Evolutionary conservation across 2,797 vertebrate genomes (phyloP), one percentile per base, ranked within the genome.

Genomic region (Vireo griseus): DNA sequence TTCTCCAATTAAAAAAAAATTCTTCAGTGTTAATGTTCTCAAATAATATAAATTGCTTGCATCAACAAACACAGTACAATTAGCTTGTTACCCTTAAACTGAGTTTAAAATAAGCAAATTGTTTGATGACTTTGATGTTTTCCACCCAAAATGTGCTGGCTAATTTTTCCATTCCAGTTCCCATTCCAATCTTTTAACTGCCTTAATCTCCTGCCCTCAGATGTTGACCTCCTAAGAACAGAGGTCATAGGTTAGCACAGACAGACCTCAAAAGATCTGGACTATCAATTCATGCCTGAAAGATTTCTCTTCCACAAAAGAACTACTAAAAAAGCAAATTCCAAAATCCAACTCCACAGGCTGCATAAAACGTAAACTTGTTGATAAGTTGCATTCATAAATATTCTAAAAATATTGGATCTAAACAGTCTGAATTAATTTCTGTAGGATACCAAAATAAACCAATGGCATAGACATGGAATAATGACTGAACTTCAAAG

Each of bases 171-270:
- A 98, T 98, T 97, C 97, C 98, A 98, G 97, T 98, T 98, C 97
- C 97, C 97, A 98, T 98, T 98, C 97, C 94, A 96, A 97, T 97
- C 97, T 98, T 98, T 98, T 98, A 98, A 98, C 97, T 98, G 96
- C 97, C 98, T 98, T 98, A 98, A 98, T 98, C 98, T 98, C 97
- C 97, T 98, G 98, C 98, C 98, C 98, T 98, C 97, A 98, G 97
- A 98, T 98, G 98, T 94, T 98, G 98, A 98, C 98, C 98, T 97
- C 97, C 96, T 97, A 98, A 98, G 98, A 98, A 98, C 96, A 97
- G 97, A 97, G 98, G 98, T 98, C 98, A 98, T 79, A 97, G 98
- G 98, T 98, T 98, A 98, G 97, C 97, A 97, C 51, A 97, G 98
- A 97, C 96, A 98, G 97, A 98, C 97, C 97, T 97, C 97, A 98